phyloP scores from a whole-genome alignment of 2,113 vertebrate genomes.

The Ageneiosus marmoratus region DNA sequence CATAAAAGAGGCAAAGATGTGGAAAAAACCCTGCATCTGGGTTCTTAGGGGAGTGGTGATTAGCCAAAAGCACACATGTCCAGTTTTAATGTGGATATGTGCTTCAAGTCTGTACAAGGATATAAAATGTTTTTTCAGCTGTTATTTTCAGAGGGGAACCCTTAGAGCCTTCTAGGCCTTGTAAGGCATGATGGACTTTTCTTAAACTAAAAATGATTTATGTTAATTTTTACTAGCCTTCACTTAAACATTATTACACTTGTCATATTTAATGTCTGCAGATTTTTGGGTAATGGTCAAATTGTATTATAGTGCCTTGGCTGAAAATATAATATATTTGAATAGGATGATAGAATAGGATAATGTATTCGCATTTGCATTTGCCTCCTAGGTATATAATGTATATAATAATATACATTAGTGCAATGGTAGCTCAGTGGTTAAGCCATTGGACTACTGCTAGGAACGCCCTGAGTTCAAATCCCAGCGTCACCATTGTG shows the following conservation, averaged over 20 bases:
- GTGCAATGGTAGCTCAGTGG: too few species aligned
- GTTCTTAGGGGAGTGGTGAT: background rate
- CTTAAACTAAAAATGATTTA: background rate
- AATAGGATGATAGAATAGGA: too few species aligned
- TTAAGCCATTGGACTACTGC: too few species aligned
- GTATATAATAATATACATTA: too few species aligned
- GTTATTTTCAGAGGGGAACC: conserved; percentile 11
- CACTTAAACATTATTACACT: too few species aligned
- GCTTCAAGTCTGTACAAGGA: conserved; percentile 10
- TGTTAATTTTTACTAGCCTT: background rate
- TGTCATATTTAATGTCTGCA: background rate
- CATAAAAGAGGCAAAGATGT: background rate
- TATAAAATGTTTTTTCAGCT: conserved; percentile 27
- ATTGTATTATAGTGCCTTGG: too few species aligned
- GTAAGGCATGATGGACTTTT: background rate
- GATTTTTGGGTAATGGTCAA: background rate
- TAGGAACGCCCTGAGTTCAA: too few species aligned
- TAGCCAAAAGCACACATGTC: conserved; percentile 26
- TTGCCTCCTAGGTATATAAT: too few species aligned
- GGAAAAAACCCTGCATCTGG: conserved; percentile 1
- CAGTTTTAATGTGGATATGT: conserved; percentile 9
- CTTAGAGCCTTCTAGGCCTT: conserved; percentile 3
- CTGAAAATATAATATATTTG: too few species aligned
- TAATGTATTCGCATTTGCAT: too few species aligned
- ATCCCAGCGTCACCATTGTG: too few species aligned